Evolutionary conservation across 2,888 invertebrate species (phyloP).

Genomic region (Papilio elwesi): DNA sequence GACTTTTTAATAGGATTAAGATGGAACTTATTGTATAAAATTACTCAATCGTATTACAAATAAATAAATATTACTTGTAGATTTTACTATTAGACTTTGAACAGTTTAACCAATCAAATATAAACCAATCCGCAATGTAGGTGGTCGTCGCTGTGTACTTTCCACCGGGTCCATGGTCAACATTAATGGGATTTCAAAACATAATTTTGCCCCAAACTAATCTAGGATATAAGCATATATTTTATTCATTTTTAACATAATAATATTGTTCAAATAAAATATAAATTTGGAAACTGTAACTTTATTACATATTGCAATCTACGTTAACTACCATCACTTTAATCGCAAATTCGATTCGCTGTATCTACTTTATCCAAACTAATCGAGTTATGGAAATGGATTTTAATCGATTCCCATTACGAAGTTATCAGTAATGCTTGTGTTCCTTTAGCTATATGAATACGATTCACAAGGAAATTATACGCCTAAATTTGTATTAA

Average conservation of each 20-base stretch:
- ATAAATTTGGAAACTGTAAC: not conserved
- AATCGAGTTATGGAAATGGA: constrained; percentile 22
- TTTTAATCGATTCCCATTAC: constrained; percentile 18
- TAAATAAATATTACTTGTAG: no score
- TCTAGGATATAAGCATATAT: no score
- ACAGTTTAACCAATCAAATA: no score
- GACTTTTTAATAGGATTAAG: not conserved
- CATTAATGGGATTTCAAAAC: no score
- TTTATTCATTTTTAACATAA: not conserved
- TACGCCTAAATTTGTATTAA: no score
- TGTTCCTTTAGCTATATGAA: not conserved
- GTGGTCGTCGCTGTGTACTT: no score
- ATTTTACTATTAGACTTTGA: no score
- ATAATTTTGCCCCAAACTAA: no score
- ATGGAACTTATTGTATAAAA: not conserved
- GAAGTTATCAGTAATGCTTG: constrained; percentile 1
- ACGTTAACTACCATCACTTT: constrained; percentile 4
- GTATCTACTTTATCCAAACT: constrained; percentile 14
- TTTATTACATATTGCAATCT: constrained; percentile 6
- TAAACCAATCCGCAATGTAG: no score
- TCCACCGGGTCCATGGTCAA: no score
- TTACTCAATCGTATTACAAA: not conserved
- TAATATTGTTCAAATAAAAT: not conserved
- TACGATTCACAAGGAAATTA: no score
- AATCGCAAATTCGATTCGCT: constrained; percentile 12